Base-by-base conservation (phyloP, 2,113 vertebrate species). In the Poeciliopsis retropinna region DNA sequence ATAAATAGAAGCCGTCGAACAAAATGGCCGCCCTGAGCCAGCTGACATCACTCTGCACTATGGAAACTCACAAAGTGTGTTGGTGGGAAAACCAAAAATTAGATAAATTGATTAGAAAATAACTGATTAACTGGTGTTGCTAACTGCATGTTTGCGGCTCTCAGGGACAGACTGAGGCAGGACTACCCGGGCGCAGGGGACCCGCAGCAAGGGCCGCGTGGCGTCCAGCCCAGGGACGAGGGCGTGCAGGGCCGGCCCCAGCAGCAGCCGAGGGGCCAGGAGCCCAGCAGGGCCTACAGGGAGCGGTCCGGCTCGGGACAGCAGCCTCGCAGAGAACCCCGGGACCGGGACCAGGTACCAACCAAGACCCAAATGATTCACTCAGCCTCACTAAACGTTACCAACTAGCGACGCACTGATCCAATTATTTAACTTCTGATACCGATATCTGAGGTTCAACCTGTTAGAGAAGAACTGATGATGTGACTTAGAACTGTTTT, bases 261-360 rank as follows among this genome's bases (percentile, higher is more conserved):
- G 54, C 93, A 94, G 88, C 96, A 95, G 82, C 95, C 95, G 14
- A 92, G 94, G 0, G 95, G 95, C 39, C 96, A 96, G 61, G 95
- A 96, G 68, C 94, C 95, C 6, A 82, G 85, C 79, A 84, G 87
- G 60, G 76, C 67, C 13, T 87, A 78, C 80, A 87, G 85, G 15
- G 91, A 94, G 67, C 77, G 81, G 32, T 78, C 81, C 1, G 92
- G 78, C 6, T 69, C 90, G 0, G 87, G 81, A 1, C 90, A 87
- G 0, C 90, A 90, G 1, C 90, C 85, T 1, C 92, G 91, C 80
- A 89, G 89, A 65, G 85, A 79, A 7, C 86, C 29, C 27, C 83
- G 91, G 25, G 83, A 84, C 85, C 83, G 91, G 27, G 83, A 84
- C 84, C 73, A 86, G 93, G 86, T 92, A 80, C 4, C 85, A 28